A percentile compares a stretch with the other conserved stretches of the same genome.
Evolutionary conservation across 2,888 invertebrate genomes (phyloP).

Genomic region (Dynastes hyllus): DNA sequence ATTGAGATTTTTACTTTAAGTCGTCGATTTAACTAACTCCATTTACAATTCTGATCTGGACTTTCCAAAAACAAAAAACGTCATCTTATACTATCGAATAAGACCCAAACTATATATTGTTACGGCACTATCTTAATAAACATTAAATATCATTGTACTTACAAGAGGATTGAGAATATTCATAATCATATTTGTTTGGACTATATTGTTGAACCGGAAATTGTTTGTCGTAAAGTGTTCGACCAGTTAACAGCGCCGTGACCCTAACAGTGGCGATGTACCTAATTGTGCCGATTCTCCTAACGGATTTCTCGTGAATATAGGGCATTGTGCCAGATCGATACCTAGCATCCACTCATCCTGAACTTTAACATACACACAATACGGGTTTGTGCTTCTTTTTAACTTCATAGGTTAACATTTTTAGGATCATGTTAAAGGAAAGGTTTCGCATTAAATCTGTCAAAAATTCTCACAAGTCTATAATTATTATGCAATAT

Average conservation of each 20-base stretch:
- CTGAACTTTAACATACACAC: slow-evolving; percentile 22
- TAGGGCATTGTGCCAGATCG: slow-evolving; percentile 62
- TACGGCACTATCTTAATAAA: too few relatives aligned
- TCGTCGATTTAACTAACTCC: too few relatives aligned
- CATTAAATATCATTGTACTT: not conserved
- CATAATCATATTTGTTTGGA: not conserved
- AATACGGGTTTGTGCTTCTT: not conserved
- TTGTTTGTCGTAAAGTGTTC: not conserved
- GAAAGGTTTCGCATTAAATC: not conserved
- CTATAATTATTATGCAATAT: too few relatives aligned
- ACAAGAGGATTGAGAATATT: not conserved
- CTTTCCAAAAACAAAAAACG: too few relatives aligned
- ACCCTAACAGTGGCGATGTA: slow-evolving; percentile 33
- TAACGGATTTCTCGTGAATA: slow-evolving; percentile 50
- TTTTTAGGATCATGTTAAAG: slow-evolving; percentile 16
- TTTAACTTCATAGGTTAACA: not conserved
- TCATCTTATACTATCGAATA: too few relatives aligned
- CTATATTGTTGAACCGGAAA: not conserved
- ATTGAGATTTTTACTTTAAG: too few relatives aligned
- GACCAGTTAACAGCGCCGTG: slow-evolving; percentile 31
- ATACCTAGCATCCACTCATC: slow-evolving; percentile 52
- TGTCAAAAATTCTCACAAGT: too few relatives aligned
- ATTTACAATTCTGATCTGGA: too few relatives aligned
- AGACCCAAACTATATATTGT: too few relatives aligned
- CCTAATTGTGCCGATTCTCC: slow-evolving; percentile 38